Percentiles rank a stretch among this genome's conserved stretches.
These are phyloP conservation scores for Myoxocephalus aenaeus DNA, from an alignment of 2,797 vertebrate species.

Conservation along the genomic window DNA sequence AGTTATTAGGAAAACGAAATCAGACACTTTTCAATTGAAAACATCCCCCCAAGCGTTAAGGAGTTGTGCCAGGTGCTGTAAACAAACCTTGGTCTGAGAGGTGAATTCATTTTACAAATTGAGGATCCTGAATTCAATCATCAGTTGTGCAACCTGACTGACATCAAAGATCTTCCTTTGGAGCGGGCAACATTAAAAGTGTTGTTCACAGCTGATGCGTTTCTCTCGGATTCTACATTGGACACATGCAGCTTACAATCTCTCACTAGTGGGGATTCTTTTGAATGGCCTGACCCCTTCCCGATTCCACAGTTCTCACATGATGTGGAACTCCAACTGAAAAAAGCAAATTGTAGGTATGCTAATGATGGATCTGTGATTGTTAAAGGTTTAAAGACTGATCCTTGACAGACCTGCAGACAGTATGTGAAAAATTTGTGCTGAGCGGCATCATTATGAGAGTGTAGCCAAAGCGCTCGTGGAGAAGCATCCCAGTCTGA, in stretches of 20 bases:
- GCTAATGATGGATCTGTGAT: slow-evolving; percentile 10
- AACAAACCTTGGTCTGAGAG: too few relatives aligned
- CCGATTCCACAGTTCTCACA: slow-evolving; percentile 24
- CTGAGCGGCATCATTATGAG: slow-evolving; percentile 19
- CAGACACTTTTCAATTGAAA: too few relatives aligned
- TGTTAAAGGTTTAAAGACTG: slow-evolving; percentile 25
- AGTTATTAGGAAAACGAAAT: too few relatives aligned
- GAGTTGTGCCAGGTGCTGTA: too few relatives aligned
- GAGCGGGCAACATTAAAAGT: slow-evolving; percentile 14
- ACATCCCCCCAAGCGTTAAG: too few relatives aligned
- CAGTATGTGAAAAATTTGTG: slow-evolving; percentile 23
- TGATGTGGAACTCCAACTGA: slow-evolving; percentile 13
- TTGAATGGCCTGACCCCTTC: slow-evolving; percentile 25
- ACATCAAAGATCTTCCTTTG: neutral
- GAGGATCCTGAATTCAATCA: too few relatives aligned
- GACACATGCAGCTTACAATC: neutral
- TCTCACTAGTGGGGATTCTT: slow-evolving; percentile 6
- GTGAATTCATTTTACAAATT: too few relatives aligned
- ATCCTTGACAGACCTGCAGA: slow-evolving; percentile 20
- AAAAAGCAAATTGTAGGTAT: neutral
- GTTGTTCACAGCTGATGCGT: neutral
- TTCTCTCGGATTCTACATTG: slow-evolving; percentile 22
- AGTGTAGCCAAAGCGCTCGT: slow-evolving; percentile 3
- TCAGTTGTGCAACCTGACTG: too few relatives aligned
- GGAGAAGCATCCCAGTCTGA: slow-evolving; percentile 13